Evolutionary conservation across 37 sponge, comb jelly and placozoan species (phyloP).

Genomic region (Beroe ovata): DNA sequence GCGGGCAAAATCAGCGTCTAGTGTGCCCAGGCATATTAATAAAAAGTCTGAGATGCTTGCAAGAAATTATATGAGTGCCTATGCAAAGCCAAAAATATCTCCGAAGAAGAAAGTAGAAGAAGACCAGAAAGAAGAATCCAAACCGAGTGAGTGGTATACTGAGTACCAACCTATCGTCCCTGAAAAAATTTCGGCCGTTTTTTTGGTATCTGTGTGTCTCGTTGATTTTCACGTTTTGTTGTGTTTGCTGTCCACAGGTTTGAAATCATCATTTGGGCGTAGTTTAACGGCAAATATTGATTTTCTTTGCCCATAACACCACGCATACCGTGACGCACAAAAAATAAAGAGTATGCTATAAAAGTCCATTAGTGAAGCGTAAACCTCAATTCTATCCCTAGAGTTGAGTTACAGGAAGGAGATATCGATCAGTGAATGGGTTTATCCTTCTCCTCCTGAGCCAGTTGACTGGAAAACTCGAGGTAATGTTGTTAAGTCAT

Average conservation of each 20-base stretch:
- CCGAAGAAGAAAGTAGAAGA: slow-evolving; percentile 20
- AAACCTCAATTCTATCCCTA: too few species aligned
- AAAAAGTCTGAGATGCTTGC: slow-evolving; percentile 41
- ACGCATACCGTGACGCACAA: too few species aligned
- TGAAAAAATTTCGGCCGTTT: too few species aligned
- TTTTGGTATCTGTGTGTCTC: too few species aligned
- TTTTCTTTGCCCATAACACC: too few species aligned
- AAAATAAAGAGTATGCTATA: too few species aligned
- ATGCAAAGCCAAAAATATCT: slow-evolving; percentile 44
- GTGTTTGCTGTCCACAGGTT: too few species aligned
- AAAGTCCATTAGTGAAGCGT: too few species aligned
- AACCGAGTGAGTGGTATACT: slow-evolving; percentile 58
- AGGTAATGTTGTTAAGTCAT: not conserved
- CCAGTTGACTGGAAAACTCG: slow-evolving; percentile 62
- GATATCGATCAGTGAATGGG: slow-evolving; percentile 62
- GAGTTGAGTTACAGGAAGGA: slow-evolving; percentile 38
- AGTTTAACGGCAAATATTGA: too few species aligned
- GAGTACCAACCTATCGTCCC: too few species aligned
- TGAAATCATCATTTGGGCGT: too few species aligned
- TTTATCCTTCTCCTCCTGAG: slow-evolving; percentile 55
- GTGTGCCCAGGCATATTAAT: slow-evolving; percentile 45
- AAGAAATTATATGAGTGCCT: slow-evolving; percentile 35
- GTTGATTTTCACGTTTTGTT: too few species aligned
- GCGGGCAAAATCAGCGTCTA: not conserved
- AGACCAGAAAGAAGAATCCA: slow-evolving; percentile 15